Percentiles rank a stretch among this genome's conserved stretches.
Conservation (phyloP, 2,888 invertebrate species). For the Drosophila histrio region DNA sequence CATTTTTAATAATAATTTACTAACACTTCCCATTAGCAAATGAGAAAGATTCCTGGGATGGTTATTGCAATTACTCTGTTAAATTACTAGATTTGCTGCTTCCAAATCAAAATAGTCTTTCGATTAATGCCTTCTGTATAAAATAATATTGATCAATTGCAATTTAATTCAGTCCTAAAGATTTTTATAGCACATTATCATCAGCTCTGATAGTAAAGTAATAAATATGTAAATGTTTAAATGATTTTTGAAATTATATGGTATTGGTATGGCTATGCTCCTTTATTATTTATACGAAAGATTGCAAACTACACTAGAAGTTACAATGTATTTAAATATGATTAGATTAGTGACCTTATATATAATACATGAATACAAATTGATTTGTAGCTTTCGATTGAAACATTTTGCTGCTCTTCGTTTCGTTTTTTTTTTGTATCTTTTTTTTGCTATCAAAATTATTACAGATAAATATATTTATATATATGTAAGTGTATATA, state of each 20-base stretch:
- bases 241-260: not conserved
- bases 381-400: constrained; percentile 28
- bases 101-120: not conserved
- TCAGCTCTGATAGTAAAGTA: not conserved
- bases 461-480: constrained; percentile 17
- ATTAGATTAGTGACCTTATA: constrained; percentile 46
- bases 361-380: constrained; percentile 42
- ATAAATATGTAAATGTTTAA: not conserved
- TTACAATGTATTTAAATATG: constrained; percentile 59
- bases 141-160: not conserved
- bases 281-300: constrained; percentile 59
- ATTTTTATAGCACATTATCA: not conserved
- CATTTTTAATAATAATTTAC: not conserved
- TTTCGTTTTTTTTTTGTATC: not conserved
- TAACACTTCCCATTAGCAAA: not conserved
- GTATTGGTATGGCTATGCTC: constrained; percentile 55
- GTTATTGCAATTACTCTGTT: not conserved
- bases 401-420: constrained; percentile 32
- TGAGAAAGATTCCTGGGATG: not conserved
- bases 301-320: constrained; percentile 53
- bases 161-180: not conserved
- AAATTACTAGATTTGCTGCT: not conserved
- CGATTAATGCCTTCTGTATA: not conserved
- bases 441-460: constrained; percentile 14
- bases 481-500: constrained; percentile 27